Evolutionary conservation across 2,888 invertebrate species (phyloP).

Genomic region (Rugalucina vietnamica): DNA sequence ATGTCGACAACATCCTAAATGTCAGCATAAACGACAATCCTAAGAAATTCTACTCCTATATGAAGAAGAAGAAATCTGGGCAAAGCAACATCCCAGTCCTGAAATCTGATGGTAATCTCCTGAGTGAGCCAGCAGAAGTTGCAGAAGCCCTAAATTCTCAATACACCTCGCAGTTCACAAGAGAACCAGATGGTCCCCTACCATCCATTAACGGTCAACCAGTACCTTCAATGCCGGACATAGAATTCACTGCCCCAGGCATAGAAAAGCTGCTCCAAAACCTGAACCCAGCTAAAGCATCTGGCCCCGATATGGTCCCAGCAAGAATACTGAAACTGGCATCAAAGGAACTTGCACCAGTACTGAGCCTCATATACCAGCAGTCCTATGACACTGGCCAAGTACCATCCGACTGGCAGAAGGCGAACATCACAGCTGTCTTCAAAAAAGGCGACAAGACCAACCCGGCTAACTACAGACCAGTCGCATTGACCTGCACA

Average conservation of each 20-base stretch:
- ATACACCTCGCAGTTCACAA: conserved; percentile 43
- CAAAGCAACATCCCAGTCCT: conserved; percentile 9
- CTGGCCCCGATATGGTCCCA: not conserved
- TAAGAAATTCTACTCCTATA: conserved; percentile 39
- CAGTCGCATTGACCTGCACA: not conserved
- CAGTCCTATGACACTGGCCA: not conserved
- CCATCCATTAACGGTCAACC: not conserved
- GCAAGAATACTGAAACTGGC: not conserved
- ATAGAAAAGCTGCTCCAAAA: not conserved
- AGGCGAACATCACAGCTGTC: not conserved
- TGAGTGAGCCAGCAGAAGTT: conserved; percentile 10
- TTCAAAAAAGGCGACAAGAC: not conserved
- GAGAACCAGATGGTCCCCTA: not conserved
- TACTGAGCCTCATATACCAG: conserved; percentile 26
- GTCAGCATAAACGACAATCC: conserved; percentile 25
- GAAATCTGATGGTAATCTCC: not conserved
- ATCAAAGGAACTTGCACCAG: conserved; percentile 32
- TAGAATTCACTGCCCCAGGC: not conserved
- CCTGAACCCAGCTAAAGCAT: not conserved
- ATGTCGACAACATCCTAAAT: conserved; percentile 35
- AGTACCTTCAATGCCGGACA: not conserved
- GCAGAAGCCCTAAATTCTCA: conserved; percentile 33
- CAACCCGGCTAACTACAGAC: not conserved
- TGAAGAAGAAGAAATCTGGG: conserved; percentile 18
- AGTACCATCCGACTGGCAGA: not conserved